Evolutionary conservation across 2,797 vertebrate species (phyloP).

Genomic region (Pyrocephalus nanus): DNA sequence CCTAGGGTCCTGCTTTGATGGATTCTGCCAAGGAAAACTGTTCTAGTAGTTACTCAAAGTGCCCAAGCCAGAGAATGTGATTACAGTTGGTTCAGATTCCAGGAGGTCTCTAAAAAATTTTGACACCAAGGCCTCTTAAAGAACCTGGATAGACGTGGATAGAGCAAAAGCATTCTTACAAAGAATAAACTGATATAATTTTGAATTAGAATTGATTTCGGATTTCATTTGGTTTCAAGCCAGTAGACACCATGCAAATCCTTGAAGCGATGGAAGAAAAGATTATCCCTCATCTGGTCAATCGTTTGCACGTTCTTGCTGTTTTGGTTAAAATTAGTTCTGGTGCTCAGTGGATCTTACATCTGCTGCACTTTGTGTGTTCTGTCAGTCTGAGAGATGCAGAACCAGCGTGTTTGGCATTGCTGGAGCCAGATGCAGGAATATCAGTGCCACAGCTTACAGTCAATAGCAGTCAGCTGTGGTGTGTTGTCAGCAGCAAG

Average conservation of each 20-base stretch:
- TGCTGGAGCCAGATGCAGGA: not conserved
- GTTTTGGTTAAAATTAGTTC: not conserved
- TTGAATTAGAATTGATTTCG: not conserved
- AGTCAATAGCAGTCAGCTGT: not conserved
- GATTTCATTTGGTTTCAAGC: not conserved
- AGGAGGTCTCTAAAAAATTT: not conserved
- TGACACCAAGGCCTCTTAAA: rapidly evolving
- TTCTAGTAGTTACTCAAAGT: not conserved
- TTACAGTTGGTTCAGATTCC: not conserved
- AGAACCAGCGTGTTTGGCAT: not conserved
- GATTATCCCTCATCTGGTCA: not conserved
- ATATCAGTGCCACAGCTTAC: not conserved
- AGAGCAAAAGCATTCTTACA: not conserved
- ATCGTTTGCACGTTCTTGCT: not conserved
- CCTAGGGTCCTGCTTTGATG: not conserved
- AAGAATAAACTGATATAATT: not conserved
- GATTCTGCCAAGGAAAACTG: not conserved
- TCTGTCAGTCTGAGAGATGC: not conserved
- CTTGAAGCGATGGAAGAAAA: not conserved
- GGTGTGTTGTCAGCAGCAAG: not conserved
- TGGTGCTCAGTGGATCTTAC: not conserved
- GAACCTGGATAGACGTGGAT: not conserved
- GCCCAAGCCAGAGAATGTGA: not conserved
- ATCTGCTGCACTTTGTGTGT: not conserved
- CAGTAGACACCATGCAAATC: not conserved